A percentile compares a stretch with the other conserved stretches of the same genome.
Evolutionary conservation across 1,140 invertebrate genomes (phyloP).

Genomic region (Polypedilum pembai): DNA sequence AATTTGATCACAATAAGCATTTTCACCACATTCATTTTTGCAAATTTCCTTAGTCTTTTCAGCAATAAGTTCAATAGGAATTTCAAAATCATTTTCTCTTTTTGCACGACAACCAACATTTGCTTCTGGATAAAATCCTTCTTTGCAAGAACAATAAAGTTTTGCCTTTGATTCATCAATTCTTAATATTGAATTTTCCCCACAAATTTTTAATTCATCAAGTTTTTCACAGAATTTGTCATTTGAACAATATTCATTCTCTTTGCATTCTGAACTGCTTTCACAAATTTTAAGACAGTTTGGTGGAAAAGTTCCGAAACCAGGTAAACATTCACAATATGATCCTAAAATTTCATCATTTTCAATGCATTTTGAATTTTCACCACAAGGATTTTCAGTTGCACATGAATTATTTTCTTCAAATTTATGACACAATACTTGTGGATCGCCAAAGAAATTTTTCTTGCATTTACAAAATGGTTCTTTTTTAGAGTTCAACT

Average conservation of each 20-base stretch:
- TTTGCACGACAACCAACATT: background rate
- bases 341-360: background rate
- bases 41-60: background rate
- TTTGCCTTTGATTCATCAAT: background rate
- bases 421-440: background rate
- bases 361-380: background rate
- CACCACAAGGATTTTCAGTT: background rate
- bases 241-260: background rate
- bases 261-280: background rate
- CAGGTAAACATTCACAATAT: background rate
- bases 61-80: background rate
- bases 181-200: background rate
- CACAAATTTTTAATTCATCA: background rate
- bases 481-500: no score
- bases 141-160: background rate
- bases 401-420: background rate
- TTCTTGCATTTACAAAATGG: background rate
- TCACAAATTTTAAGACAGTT: background rate
- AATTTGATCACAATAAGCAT: background rate
- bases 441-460: background rate
- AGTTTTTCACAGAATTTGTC: background rate
- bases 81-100: background rate
- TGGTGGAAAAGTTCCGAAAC: background rate
- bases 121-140: background rate
- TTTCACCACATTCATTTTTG: background rate